Evolutionary conservation across 1,140 invertebrate species (phyloP), one percentile per base, ranked within the genome.

Genomic region (Trichonephila clavata): DNA sequence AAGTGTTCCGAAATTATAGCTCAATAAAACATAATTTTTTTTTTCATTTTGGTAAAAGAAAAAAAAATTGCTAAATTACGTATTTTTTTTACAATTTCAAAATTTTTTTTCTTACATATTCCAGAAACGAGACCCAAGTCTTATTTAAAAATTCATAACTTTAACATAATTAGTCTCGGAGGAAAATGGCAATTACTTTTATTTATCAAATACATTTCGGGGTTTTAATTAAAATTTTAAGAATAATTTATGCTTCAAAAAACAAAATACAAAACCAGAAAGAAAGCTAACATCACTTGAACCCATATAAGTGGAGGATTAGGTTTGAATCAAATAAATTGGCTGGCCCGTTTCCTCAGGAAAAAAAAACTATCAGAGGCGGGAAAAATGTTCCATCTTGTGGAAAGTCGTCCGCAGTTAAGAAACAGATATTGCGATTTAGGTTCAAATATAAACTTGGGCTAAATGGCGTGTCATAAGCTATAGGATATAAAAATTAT

Each of bases 401-500:
- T 3, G 50, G 81, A 59, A 83, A 83, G 81, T 57, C 50, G 81
- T 39, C 50, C 24, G 50, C 43, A 83, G 81, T 83, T 83, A 83
- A 59, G 81, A 59, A 83, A 83, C 81, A 83, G 50, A 83, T 57
- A 83, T 83, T 20, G 81, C 81, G 81, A 83, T 83, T 83, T 83
- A 83, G 81, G 43, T n/a, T 83, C 81, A 83, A 83, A 83, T 83
- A 83, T 83, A 59, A 83, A 83, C 81, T 83, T 83, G 81, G n/a
- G 50, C 81, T 83, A 83, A 83, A 83, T 83, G 50, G 50, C 81
- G 21, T 83, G 81, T 83, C 81, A 83, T 83, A 83, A 83, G 81
- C 81, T 21, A 27, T n/a, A 43, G 81, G 81, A 83, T 83, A 83
- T 83, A 83, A 83, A 83, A 83, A 83, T 83, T 83, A 83, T 83